phyloP scores from a whole-genome alignment of 2,113 vertebrate species.

The Hypomesus transpacificus region DNA sequence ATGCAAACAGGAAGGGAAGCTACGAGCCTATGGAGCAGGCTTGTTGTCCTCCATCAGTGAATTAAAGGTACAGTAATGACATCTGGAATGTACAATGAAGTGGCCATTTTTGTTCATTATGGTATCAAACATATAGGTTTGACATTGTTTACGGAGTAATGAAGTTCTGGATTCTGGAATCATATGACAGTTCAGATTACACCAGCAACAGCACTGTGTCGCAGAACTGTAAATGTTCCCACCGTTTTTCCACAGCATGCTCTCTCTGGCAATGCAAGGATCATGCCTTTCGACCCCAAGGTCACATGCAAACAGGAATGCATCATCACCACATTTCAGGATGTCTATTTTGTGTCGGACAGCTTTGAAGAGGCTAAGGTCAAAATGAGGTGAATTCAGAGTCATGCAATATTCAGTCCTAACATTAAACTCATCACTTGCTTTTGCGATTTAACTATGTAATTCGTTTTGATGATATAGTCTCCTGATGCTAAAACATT shows the following conservation, averaged over 20 bases:
- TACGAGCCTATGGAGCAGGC: slow-evolving; percentile 92
- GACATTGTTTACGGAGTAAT: background rate
- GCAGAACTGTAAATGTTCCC: background rate
- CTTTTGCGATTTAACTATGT: too few relatives aligned
- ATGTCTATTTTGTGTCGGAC: slow-evolving; percentile 92
- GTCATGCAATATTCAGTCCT: too few relatives aligned
- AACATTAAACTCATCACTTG: too few relatives aligned
- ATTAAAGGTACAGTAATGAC: slow-evolving; percentile 78
- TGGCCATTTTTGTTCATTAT: background rate
- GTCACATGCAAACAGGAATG: slow-evolving; percentile 90
- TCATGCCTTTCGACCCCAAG: slow-evolving; percentile 89
- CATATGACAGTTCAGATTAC: too few relatives aligned
- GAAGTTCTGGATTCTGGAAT: too few relatives aligned
- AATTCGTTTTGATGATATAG: too few relatives aligned
- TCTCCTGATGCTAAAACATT: background rate
- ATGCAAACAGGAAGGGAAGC: slow-evolving; percentile 92
- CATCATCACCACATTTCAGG: slow-evolving; percentile 94
- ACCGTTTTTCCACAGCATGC: slow-evolving; percentile 72
- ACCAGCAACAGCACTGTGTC: background rate
- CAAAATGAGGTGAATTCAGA: slow-evolving; percentile 84
- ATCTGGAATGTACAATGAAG: background rate
- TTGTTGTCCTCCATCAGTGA: slow-evolving; percentile 96
- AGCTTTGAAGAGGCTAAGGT: slow-evolving; percentile 96
- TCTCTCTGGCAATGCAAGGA: slow-evolving; percentile 83
- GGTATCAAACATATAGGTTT: background rate